A percentile compares a stretch with the other conserved stretches of the same genome.
Evolutionary conservation across 2,797 vertebrate species (phyloP).

Genomic region (Anabacerthia variegaticeps): DNA sequence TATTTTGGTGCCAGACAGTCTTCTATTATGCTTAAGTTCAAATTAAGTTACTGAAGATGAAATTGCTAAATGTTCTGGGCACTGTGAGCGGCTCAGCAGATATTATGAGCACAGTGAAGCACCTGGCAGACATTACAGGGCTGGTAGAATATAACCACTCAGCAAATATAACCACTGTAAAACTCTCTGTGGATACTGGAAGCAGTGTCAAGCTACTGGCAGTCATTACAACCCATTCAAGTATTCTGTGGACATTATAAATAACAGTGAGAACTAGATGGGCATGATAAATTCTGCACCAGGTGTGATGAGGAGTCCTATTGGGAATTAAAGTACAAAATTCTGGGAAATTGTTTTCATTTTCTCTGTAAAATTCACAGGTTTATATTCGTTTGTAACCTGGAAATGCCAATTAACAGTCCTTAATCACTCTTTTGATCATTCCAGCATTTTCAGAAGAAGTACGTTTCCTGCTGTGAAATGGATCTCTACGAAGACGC

Average conservation of each 20-base stretch:
- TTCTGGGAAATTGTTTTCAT: not conserved
- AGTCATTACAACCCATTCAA: not conserved
- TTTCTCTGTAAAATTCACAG: not conserved
- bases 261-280: not conserved
- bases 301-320: not conserved
- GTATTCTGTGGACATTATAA: not conserved
- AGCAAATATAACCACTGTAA: not conserved
- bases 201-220: not conserved
- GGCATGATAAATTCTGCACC: not conserved
- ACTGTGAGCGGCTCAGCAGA: not conserved
- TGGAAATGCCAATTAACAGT: not conserved
- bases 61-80: not conserved
- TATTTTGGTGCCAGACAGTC: not conserved
- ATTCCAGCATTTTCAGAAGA: not conserved
- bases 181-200: not conserved
- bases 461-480: not conserved
- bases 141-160: not conserved
- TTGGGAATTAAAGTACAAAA: not conserved
- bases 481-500: not conserved
- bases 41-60: slow-evolving; percentile 11
- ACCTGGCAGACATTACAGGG: not conserved
- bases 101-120: not conserved
- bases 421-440: not conserved
- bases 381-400: not conserved
- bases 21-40: not conserved